Base-by-base conservation (phyloP, 2,113 vertebrate species). In the Syrrhaptes paradoxus region DNA sequence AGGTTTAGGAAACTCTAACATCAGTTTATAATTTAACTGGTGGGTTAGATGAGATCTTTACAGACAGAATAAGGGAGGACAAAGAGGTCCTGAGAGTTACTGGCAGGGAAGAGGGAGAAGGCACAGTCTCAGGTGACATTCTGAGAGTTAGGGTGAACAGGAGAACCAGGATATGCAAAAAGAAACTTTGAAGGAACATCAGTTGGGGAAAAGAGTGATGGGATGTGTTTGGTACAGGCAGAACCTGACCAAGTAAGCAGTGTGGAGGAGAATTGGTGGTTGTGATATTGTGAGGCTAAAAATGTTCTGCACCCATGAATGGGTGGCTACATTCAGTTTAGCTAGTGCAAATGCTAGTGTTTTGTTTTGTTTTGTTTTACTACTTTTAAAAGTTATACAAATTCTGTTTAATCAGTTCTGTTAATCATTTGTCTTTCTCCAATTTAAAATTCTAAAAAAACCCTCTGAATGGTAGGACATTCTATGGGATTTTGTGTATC, bases 391-490 rank as follows among this genome's bases (percentile, higher is more conserved):
- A 67, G 34, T 62, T 9, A 12, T 3, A 29, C 22, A 58, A 67
- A 2, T 72, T 84, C 32, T 34, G 11, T 74, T 67, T 51, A 68
- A 61, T 90, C 10, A 59, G 4, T 57, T 70, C 43, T 25, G 26
- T 89, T 55, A 63, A 48, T 61, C 0, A 9, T 58, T 83, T 66
- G 8, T 80, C 17, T 80, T 58, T 70, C 12, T 80, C 5, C 17
- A 51, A 12, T 77, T 55, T n/a, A 36, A 67, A 84, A 45, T 70
- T 74, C 7, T 61, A 12, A 65, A 78, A 74, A 55, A 7, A 7
- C 0, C 0, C 19, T 9, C 17, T 31, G 9, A 17, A 36, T 52
- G 22, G 4, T 89, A 25, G 43, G 91, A 55, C 11, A 12, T 19
- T 73, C 34, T 14, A 18, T 41, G 18, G 8, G n/a, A 46, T 91